phyloP scores from a whole-genome alignment of 2,113 vertebrate genomes.

The Gobio gobio region DNA sequence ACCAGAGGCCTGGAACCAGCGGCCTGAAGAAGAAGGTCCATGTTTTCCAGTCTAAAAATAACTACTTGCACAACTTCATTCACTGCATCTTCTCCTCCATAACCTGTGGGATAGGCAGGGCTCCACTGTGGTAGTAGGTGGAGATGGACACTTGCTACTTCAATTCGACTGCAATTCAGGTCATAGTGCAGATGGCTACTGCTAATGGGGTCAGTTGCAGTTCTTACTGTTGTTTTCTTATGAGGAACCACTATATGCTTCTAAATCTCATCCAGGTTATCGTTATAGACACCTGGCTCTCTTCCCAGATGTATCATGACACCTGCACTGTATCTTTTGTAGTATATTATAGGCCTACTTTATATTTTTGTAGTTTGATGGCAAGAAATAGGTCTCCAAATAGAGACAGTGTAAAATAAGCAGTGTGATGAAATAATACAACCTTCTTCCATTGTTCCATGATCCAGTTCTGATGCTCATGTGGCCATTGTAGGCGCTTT shows the following conservation, averaged over 20 bases:
- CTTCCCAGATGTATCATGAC: too few species aligned
- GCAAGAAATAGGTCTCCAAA: too few species aligned
- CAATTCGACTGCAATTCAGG: constrained; percentile 87
- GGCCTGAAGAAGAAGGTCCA: constrained; percentile 86
- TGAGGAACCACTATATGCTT: background rate
- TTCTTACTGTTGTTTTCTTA: constrained; percentile 36
- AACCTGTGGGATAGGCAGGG: constrained; percentile 95
- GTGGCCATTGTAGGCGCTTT: too few species aligned
- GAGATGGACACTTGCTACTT: constrained; percentile 90
- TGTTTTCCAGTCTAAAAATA: constrained; percentile 85
- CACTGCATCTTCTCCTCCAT: constrained; percentile 95
- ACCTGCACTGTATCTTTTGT: background rate
- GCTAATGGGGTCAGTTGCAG: constrained; percentile 95
- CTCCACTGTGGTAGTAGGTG: constrained; percentile 91
- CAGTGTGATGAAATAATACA: too few species aligned
- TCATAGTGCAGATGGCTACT: constrained; percentile 95
- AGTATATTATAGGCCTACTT: background rate
- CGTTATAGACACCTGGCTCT: background rate
- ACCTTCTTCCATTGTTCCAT: too few species aligned
- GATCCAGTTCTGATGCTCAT: too few species aligned
- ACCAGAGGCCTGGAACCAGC: constrained; percentile 88
- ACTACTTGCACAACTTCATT: constrained; percentile 95
- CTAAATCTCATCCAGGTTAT: background rate
- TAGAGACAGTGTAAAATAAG: too few species aligned
- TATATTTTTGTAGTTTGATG: background rate